These are phyloP conservation scores for Thaumetopoea pityocampa DNA, from an alignment of 1,140 invertebrate genomes.

Conservation along the genomic window DNA sequence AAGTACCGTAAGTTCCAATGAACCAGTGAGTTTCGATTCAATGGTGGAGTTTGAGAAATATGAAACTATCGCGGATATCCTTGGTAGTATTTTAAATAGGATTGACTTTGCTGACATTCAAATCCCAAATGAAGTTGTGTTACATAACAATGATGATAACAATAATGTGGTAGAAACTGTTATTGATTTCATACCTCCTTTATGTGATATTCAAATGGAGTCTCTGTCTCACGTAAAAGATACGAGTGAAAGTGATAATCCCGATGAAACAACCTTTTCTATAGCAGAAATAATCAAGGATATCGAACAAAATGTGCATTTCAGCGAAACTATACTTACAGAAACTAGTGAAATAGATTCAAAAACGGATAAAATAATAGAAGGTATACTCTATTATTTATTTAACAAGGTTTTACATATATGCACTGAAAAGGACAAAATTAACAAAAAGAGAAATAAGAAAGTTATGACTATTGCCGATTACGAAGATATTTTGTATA, in stretches of 20 bases:
- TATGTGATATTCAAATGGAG: too few relatives aligned
- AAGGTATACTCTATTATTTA: constrained; percentile 50
- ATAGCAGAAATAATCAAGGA: constrained; percentile 49
- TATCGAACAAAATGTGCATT: constrained; percentile 34
- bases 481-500: constrained; percentile 59
- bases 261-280: constrained; percentile 36
- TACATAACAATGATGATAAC: too few relatives aligned
- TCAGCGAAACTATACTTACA: constrained; percentile 35
- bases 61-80: constrained; percentile 48
- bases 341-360: constrained; percentile 37
- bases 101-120: constrained; percentile 36
- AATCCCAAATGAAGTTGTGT: too few relatives aligned
- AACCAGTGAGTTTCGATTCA: constrained; percentile 45
- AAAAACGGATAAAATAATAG: constrained; percentile 35
- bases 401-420: constrained; percentile 43
- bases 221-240: too few relatives aligned
- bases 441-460: constrained; percentile 24
- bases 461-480: constrained; percentile 58
- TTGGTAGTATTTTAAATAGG: constrained; percentile 34
- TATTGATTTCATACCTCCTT: not conserved
- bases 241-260: not conserved
- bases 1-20: constrained; percentile 29
- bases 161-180: constrained; percentile 6
- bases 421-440: constrained; percentile 21
- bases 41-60: constrained; percentile 61